A percentile compares a stretch with the other conserved stretches of the same genome.
phyloP scores from a whole-genome alignment of 2,113 vertebrate genomes.

The Toxotes chatareus region DNA sequence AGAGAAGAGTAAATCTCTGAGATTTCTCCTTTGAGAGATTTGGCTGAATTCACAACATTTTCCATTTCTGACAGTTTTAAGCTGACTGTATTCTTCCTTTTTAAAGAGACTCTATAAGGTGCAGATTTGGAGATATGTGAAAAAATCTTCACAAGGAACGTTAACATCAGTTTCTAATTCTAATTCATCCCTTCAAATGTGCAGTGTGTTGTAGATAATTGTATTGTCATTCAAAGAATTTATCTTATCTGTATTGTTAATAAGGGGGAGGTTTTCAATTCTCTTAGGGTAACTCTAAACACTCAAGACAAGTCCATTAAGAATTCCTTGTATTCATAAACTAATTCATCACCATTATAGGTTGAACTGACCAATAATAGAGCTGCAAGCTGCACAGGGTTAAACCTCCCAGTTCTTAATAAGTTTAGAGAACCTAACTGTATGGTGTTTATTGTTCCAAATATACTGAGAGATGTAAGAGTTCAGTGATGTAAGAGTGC shows the following conservation, averaged over 20 bases:
- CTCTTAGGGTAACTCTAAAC: neutral
- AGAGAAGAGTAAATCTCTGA: neutral
- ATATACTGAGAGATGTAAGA: neutral
- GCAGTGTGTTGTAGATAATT: slow-evolving; percentile 3
- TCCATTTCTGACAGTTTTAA: neutral
- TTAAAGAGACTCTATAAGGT: neutral
- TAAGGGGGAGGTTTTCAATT: no score
- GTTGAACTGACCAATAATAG: slow-evolving; percentile 3
- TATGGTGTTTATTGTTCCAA: neutral
- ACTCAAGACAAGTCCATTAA: neutral
- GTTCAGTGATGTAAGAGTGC: neutral
- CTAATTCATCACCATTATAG: neutral
- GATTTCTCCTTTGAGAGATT: neutral
- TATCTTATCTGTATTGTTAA: neutral
- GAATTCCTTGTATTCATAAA: neutral
- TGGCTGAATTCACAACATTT: neutral
- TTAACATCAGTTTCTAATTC: neutral
- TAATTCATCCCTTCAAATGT: neutral
- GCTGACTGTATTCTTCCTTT: neutral
- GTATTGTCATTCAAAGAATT: neutral
- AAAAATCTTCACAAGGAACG: neutral
- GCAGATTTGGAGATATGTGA: neutral
- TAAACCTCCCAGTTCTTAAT: neutral
- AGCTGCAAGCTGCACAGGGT: neutral
- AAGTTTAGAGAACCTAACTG: neutral